Base-by-base conservation (phyloP, 2,888 invertebrate species). In the Diachrysia chrysitis region DNA sequence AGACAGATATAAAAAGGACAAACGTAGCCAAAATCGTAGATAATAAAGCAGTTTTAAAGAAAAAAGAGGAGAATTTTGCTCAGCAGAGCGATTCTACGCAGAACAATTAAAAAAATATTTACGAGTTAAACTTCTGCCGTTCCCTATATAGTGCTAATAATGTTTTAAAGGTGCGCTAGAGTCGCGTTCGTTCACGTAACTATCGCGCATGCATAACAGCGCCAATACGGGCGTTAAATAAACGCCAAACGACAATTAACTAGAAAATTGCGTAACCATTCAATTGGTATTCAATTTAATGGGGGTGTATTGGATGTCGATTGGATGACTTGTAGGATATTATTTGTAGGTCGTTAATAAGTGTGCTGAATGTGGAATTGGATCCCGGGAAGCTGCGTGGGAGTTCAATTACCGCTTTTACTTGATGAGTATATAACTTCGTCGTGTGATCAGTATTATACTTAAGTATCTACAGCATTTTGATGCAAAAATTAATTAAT, bases 191-290 rank as follows among this genome's bases (percentile, higher is more conserved):
- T 48, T 79, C 76, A 76, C 78, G 76, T 79, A 81, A 81, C 69
- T 25, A 64, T 3, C 72, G 63, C 68, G 78, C 73, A 74, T 76
- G 78, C 82, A 73, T 78, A 81, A 82, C 74, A 74, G 63, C 76
- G 68, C 78, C 69, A 73, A 74, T 76, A 70, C 59, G 64, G 65
- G 67, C 66, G 69, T 61, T 72, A 71, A n/a, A 71, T 62, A 69
- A 73, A 71, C 64, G 63, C 53, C 42, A 56, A 29, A 58, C 69
- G 69, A 76, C 69, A 76, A 73, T 80, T 78, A 76, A 78, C 78
- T 66, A 77, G 79, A 73, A 69, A 71, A 81, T 81, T 77, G 66
- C 73, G 73, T 55, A 68, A 75, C 58, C 53, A 42, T 42, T 29
- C n/a, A 46, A 72, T 68, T 64, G 67, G 64, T 61, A 69, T 66